Percentiles rank a stretch among this genome's conserved stretches.
Conservation (phyloP, 2,888 invertebrate species). For the Hydriomena furcata region DNA sequence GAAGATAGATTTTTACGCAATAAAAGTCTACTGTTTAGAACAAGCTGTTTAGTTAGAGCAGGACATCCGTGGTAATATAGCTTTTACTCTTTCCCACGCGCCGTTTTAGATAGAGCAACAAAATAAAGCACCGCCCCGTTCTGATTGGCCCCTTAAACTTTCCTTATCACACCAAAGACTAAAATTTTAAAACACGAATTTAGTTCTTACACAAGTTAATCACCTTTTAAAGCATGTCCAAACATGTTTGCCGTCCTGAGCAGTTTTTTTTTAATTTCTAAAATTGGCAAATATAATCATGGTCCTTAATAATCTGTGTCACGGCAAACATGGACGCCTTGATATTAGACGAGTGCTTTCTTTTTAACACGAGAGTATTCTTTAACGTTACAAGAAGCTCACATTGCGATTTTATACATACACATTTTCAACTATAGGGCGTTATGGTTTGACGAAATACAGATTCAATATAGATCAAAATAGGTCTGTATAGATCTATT, state of each 20-base stretch:
- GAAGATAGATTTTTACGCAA: too few species aligned
- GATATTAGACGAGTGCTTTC: slow-evolving; percentile 28
- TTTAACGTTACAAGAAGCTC: slow-evolving; percentile 31
- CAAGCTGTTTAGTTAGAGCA: too few species aligned
- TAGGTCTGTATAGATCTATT: too few species aligned
- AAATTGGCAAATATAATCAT: slow-evolving; percentile 67
- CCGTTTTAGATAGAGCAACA: too few species aligned
- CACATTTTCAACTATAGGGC: not conserved
- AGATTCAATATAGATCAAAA: too few species aligned
- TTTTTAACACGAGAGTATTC: slow-evolving; percentile 34
- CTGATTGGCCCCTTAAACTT: slow-evolving; percentile 32
- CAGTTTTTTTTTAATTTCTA: slow-evolving; percentile 48
- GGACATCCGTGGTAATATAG: too few species aligned
- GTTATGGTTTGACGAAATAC: not conserved
- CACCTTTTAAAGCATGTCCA: slow-evolving; percentile 41
- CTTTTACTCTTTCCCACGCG: slow-evolving; percentile 6
- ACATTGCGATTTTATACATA: not conserved
- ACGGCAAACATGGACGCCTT: slow-evolving; percentile 31
- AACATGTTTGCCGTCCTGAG: slow-evolving; percentile 43
- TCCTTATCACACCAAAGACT: slow-evolving; percentile 58
- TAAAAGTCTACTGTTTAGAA: too few species aligned
- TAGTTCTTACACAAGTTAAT: slow-evolving; percentile 25
- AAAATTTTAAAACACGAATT: slow-evolving; percentile 43
- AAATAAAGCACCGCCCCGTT: too few species aligned
- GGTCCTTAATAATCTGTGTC: slow-evolving; percentile 58